Evolutionary conservation across 2,797 vertebrate species (phyloP), one percentile per base, ranked within the genome.

Genomic region (Pampus argenteus): DNA sequence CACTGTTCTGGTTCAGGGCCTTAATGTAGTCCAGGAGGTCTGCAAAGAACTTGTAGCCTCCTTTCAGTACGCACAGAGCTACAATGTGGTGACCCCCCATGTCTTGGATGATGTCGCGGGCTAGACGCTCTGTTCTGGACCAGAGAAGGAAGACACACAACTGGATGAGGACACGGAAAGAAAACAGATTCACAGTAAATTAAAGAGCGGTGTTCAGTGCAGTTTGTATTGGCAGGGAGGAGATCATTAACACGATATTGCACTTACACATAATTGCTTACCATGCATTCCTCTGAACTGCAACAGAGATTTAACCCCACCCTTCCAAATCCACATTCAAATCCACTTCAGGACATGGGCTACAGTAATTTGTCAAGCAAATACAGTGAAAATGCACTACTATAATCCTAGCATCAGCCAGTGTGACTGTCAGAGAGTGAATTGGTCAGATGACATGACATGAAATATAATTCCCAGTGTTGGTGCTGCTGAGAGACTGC

Each of bases 1-100:
- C 95, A 6, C 88, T 93, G 80, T 96, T 96, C 88, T 93, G 95
- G 90, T 97, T 96, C 83, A 96, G 90, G 2, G 90, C 88, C 91
- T 97, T 96, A 71, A 96, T 96, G 85, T 92, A 94, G 89, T 97
- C 95, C 90, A 97, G 88, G 78, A 97, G 93, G 90, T 96, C 95
- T 17, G 95, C 94, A 42, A 97, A 97, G 91, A 96, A 97, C 86
- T 94, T 97, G 82, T 95, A 97, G 54, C 95, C 96, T 49, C 95
- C 95, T 92, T 97, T 97, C 17, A 97, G 92, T 55, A 97, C 94
- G 59, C 96, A 96, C 45, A 97, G 90, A 13, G 94, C 96, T 28
- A 96, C 95, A 2, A 96, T 95, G 78, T 96, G 95, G 76, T 96
- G 93, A 65, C 84, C 94, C 67, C 95, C 95, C 95, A 96, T 96